A percentile compares a stretch with the other conserved stretches of the same genome.
These are phyloP conservation scores for Mantis religiosa DNA, from an alignment of 2,888 invertebrate genomes.

Conservation along the genomic window DNA sequence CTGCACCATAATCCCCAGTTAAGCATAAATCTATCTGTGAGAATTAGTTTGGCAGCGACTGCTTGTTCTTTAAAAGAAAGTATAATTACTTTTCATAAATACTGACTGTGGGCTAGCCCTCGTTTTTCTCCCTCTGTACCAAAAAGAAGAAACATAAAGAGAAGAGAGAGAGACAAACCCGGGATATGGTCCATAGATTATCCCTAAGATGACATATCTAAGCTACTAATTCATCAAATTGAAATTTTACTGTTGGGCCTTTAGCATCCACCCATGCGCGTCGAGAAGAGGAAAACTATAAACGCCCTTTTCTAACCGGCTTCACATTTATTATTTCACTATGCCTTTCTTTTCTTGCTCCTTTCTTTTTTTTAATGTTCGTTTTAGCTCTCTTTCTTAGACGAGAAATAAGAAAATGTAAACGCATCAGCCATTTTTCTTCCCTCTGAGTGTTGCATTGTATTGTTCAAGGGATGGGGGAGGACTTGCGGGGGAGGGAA, in stretches of 20 bases:
- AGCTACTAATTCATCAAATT: slow-evolving; percentile 16
- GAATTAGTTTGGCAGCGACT: not conserved
- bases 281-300: not conserved
- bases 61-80: not conserved
- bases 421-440: slow-evolving; percentile 13
- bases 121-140: not conserved
- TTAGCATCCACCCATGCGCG: not conserved
- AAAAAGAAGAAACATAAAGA: not conserved
- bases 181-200: not conserved
- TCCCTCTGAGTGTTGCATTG: not conserved
- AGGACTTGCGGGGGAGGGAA: not conserved
- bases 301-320: not conserved
- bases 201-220: slow-evolving; percentile 8
- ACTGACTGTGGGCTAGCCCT: not conserved
- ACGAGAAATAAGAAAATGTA: slow-evolving; percentile 1
- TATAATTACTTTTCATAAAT: not conserved
- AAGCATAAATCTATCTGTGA: not conserved
- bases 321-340: slow-evolving; percentile 14
- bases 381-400: not conserved
- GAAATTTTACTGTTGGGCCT: not conserved
- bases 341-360: not conserved
- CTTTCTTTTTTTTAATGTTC: not conserved
- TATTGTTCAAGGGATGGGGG: not conserved
- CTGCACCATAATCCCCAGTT: not conserved
- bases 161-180: not conserved